phyloP scores from a whole-genome alignment of 92 coral and sea anemone species.

The Siderastrea siderea region DNA sequence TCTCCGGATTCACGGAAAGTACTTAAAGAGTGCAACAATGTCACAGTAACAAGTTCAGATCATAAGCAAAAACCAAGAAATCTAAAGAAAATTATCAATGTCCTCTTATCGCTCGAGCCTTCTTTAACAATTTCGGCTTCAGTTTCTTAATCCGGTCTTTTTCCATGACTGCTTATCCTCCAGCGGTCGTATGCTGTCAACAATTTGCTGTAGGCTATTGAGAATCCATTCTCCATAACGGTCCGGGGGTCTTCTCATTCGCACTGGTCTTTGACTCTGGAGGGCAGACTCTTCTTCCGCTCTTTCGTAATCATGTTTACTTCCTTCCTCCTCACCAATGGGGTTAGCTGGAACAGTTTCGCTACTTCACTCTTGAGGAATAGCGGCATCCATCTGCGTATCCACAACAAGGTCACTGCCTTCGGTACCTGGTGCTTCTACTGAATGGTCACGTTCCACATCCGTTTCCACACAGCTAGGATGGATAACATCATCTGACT shows the following conservation, averaged over 20 bases:
- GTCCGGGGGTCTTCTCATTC: conserved; percentile 55
- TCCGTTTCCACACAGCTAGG: too few relatives aligned
- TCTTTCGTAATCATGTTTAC: background rate
- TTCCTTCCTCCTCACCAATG: background rate
- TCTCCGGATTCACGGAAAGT: conserved; percentile 16
- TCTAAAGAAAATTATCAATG: conserved; percentile 13
- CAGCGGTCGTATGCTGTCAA: conserved; percentile 19
- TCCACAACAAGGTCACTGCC: too few relatives aligned
- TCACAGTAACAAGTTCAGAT: background rate
- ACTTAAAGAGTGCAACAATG: conserved; percentile 3
- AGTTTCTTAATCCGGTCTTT: conserved; percentile 22
- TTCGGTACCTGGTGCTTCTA: too few relatives aligned
- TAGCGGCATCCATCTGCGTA: too few relatives aligned
- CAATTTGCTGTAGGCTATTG: conserved; percentile 33
- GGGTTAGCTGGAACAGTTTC: too few relatives aligned
- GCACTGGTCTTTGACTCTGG: conserved; percentile 52
- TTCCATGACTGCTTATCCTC: conserved; percentile 27
- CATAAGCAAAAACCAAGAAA: background rate
- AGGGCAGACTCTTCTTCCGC: background rate
- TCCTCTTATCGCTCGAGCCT: conserved; percentile 2
- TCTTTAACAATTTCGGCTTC: conserved; percentile 28
- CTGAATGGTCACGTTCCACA: too few relatives aligned
- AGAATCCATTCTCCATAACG: conserved; percentile 70
- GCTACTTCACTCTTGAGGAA: too few relatives aligned
- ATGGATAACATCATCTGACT: too few relatives aligned